Evolutionary conservation across 2,888 invertebrate genomes (phyloP), one percentile per base, ranked within the genome.

Genomic region (Acronicta psi): DNA sequence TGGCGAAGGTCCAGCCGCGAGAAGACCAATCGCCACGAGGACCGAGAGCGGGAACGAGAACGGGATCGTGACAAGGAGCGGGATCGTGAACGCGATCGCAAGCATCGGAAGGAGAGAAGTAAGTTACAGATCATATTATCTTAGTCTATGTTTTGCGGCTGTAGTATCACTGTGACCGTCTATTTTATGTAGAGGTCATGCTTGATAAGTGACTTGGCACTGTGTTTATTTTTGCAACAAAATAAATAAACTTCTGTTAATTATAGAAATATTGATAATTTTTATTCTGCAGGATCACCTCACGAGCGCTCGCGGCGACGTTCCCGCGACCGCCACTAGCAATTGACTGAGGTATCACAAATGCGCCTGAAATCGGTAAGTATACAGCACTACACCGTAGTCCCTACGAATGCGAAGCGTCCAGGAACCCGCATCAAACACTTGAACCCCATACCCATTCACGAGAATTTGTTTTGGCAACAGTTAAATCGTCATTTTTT

Each of bases 291-390:
- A 93, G 93, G 88, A 63, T 90, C 93, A 6, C 83, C 93, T 4
- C 88, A 87, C 82, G 94, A 94, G 65, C 89, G 92, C 49, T 82
- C 89, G 9, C 91, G 93, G 51, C 89, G 93, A 56, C 92, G 94
- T 56, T 93, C 93, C 41, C 93, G 94, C 79, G 92, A 92, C 68
- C 94, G 94, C 78, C 92, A 92, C 85, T 93, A 92, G 89, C 83
- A 75, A 75, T 80, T 87, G 87, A 86, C 93, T 90, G 94, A 94
- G 94, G 94, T 94, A 94, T 94, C 94, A 91, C 94, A 94, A 87
- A 90, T 87, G 87, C 90, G 76, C 90, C 92, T 86, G 78, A 77
- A 83, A 86, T 82, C 86, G 94, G 94, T 94, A 93, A 94, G 94
- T 91, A 90, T 84, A 81, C 63, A 45, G 58, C 62, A 72, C 63